Evolutionary conservation across 2,888 invertebrate genomes (phyloP), one percentile per base, ranked within the genome.

Genomic region (Helleia helle): DNA sequence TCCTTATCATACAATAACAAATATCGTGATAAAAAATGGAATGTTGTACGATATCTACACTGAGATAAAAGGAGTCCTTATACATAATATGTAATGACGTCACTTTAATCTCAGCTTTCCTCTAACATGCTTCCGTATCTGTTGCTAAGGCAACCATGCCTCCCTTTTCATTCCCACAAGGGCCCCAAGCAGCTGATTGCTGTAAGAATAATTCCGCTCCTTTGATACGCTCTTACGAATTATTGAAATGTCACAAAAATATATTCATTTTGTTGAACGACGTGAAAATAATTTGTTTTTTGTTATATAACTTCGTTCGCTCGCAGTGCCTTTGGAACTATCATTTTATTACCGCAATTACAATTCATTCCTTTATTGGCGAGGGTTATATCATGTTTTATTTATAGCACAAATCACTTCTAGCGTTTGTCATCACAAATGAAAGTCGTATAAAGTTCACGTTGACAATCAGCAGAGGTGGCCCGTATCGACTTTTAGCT

Each of bases 111-210:
- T 22, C 2, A 6, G 8, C 7, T 22, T 22, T 22, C 22, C 48
- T 51, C n/a, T n/a, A n/a, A n/a, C n/a, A n/a, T n/a, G n/a, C n/a
- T n/a, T n/a, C n/a, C n/a, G n/a, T n/a, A n/a, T n/a, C n/a, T n/a
- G n/a, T n/a, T n/a, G n/a, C n/a, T n/a, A n/a, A n/a, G n/a, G n/a
- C n/a, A n/a, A n/a, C n/a, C n/a, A n/a, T n/a, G n/a, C n/a, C n/a
- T 62, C 69, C 71, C 67, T 58, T 59, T 69, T 58, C 61, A 60
- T 63, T 62, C 62, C 53, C 61, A 59, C 54, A 59, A 45, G 50
- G 56, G 41, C 38, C 66, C 65, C 68, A 54, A 70, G 65, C 75
- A 77, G 75, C 75, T 76, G 76, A 75, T 76, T 71, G 58, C 65
- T 65, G 70, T 69, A 61, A 69, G 46, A 52, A 54, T 52, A 50